Conservation (phyloP, 2,113 vertebrate genomes). For the Merops nubicus region DNA sequence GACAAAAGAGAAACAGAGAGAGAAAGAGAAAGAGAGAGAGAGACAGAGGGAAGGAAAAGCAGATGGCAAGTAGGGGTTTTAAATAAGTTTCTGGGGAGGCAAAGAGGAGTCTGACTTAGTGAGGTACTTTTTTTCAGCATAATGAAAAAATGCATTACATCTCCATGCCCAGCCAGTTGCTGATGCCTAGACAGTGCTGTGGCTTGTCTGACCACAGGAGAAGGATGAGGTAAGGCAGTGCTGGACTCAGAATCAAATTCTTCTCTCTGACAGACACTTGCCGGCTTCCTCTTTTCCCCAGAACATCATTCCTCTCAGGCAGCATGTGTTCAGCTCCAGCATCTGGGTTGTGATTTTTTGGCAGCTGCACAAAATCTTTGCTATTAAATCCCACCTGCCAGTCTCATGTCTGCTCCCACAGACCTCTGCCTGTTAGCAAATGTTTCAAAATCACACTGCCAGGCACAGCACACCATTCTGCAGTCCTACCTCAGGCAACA, state of each 20-base stretch:
- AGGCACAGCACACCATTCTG: constrained; percentile 16
- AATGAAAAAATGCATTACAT: neutral
- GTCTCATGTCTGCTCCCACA: constrained; percentile 54
- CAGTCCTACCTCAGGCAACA: neutral
- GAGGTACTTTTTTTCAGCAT: neutral
- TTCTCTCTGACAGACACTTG: constrained; percentile 3
- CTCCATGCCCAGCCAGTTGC: neutral
- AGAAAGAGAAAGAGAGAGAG: too few relatives aligned
- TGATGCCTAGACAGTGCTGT: neutral
- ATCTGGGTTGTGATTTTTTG: constrained; percentile 55
- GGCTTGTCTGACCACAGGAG: neutral
- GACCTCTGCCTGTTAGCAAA: constrained; percentile 58
- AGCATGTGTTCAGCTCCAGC: constrained; percentile 40
- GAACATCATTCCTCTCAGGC: constrained; percentile 25
- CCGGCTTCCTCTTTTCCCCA: neutral
- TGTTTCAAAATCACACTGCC: constrained; percentile 22
- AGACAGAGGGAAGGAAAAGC: neutral
- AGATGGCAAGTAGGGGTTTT: neutral
- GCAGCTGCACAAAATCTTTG: constrained; percentile 55
- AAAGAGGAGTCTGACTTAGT: neutral
- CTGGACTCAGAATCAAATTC: neutral
- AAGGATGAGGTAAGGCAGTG: neutral
- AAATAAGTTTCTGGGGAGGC: neutral
- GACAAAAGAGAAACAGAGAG: neutral
- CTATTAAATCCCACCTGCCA: constrained; percentile 61